phyloP scores from a whole-genome alignment of 2,797 vertebrate genomes.

The Octomys mimax region DNA sequence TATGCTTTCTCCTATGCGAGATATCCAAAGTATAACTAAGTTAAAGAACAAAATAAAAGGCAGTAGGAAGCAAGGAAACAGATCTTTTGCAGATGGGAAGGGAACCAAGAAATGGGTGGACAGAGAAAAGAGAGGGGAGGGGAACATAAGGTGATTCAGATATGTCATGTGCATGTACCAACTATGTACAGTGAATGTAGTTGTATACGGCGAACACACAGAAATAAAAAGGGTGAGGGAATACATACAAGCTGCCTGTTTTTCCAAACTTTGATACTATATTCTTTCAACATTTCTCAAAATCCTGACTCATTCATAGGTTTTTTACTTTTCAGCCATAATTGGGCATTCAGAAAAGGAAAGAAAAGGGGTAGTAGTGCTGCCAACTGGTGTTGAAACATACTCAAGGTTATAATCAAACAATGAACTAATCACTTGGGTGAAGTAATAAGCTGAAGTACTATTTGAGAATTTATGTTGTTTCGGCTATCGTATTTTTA shows the following conservation, averaged over 20 bases:
- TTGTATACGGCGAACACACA: background rate
- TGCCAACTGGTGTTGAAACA: slow-evolving; percentile 62
- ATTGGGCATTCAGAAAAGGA: slow-evolving; percentile 54
- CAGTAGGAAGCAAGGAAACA: background rate
- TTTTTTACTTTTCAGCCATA: slow-evolving; percentile 60
- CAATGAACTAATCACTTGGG: slow-evolving; percentile 55
- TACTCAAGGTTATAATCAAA: slow-evolving; percentile 44
- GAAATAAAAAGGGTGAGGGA: background rate
- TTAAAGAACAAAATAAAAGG: background rate
- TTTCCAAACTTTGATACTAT: slow-evolving; percentile 9
- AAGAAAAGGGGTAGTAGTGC: slow-evolving; percentile 47
- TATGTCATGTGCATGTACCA: background rate
- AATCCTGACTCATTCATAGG: slow-evolving; percentile 44
- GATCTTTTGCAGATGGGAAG: background rate
- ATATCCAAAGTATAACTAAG: background rate
- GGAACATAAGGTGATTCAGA: background rate
- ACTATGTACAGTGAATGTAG: background rate
- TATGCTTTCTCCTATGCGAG: background rate
- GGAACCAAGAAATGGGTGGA: background rate
- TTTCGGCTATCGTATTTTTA: slow-evolving; percentile 18
- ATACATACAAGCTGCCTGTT: background rate
- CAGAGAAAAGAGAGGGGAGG: background rate
- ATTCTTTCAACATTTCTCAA: slow-evolving; percentile 67
- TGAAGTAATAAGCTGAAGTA: slow-evolving; percentile 54
- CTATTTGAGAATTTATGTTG: slow-evolving; percentile 23